Conservation (phyloP, 2,113 vertebrate species). For the Podarcis raffonei region DNA sequence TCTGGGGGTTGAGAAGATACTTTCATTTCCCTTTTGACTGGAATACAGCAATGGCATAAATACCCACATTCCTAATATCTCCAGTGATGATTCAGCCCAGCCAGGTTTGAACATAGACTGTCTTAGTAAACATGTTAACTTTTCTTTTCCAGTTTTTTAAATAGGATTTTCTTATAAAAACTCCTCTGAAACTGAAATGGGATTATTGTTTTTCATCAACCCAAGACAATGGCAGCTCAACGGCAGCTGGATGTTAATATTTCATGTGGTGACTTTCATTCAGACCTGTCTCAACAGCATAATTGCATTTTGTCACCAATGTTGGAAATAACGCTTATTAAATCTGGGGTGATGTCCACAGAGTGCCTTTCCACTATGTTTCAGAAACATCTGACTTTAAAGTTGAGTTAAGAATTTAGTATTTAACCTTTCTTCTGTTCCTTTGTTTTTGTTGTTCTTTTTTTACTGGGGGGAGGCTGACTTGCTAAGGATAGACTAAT, state of each 20-base stretch:
- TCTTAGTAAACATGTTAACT: constrained; percentile 29
- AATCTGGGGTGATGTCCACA: constrained; percentile 57
- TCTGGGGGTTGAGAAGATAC: neutral
- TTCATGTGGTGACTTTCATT: constrained; percentile 64
- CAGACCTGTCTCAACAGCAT: constrained; percentile 61
- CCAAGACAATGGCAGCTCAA: constrained; percentile 58
- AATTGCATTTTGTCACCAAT: constrained; percentile 52
- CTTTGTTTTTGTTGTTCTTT: constrained; percentile 16
- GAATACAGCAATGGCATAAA: neutral
- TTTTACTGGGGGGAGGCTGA: neutral
- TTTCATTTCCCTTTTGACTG: neutral
- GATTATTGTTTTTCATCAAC: constrained; percentile 62
- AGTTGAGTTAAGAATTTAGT: constrained; percentile 43
- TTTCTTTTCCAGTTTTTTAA: constrained; percentile 10
- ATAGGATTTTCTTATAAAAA: constrained; percentile 35
- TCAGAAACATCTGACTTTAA: constrained; percentile 24
- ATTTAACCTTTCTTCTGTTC: neutral
- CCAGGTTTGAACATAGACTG: neutral
- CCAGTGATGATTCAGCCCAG: neutral
- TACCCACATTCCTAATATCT: neutral
- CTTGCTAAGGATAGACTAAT: constrained; percentile 17
- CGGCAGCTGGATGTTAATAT: constrained; percentile 65
- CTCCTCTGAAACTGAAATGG: constrained; percentile 62
- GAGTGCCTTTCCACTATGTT: constrained; percentile 45
- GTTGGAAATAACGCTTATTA: constrained; percentile 62